Conservation (phyloP, 2,797 vertebrate species). For the Molothrus ater region DNA sequence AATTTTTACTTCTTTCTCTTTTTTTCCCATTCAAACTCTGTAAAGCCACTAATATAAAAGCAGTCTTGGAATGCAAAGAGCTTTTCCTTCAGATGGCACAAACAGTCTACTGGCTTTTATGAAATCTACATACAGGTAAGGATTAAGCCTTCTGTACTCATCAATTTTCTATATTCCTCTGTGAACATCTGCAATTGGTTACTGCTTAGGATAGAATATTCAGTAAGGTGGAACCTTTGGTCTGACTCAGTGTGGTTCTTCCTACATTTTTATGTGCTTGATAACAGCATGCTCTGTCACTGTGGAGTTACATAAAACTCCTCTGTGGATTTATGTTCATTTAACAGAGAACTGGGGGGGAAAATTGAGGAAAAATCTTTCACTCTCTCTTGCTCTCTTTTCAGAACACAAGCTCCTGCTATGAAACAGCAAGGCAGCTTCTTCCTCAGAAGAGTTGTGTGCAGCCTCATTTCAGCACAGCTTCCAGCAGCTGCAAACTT, state of each 20-base stretch:
- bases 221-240: neutral
- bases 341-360: neutral
- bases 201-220: neutral
- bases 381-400: neutral
- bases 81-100: neutral
- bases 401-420: neutral
- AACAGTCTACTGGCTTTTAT: neutral
- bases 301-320: neutral
- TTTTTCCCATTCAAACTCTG: neutral
- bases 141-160: neutral
- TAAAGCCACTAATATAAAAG: neutral
- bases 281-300: neutral
- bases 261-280: neutral
- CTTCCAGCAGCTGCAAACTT: neutral
- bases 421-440: neutral
- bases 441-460: neutral
- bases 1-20: neutral
- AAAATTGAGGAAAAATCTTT: neutral
- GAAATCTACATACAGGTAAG: neutral
- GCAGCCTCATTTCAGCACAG: neutral
- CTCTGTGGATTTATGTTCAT: slow-evolving; percentile 15
- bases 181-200: neutral
- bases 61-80: neutral
- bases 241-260: neutral
- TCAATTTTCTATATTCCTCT: neutral